A percentile compares a stretch with the other conserved stretches of the same genome.
Conservation (phyloP, 2,888 invertebrate species). For the Dinocampus coccinellae region DNA sequence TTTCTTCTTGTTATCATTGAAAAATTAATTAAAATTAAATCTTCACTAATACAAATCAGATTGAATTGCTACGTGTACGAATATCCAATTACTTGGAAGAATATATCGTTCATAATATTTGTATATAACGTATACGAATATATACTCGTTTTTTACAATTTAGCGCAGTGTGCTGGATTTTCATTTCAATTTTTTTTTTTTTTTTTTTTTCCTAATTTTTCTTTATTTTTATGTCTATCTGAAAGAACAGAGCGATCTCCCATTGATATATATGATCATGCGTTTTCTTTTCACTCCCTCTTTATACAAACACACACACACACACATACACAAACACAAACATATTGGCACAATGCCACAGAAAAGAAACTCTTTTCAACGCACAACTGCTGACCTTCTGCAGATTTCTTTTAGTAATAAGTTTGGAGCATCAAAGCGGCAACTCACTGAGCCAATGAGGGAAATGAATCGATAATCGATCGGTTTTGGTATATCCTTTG, state of each 20-base stretch:
- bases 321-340: neutral
- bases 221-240: neutral
- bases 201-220: neutral
- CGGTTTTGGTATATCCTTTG: conserved; percentile 4
- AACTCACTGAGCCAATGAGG: conserved; percentile 15
- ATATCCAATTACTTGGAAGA: conserved; percentile 13
- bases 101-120: conserved; percentile 21
- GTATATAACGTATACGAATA: neutral
- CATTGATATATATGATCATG: conserved; percentile 11
- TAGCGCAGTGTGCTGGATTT: neutral
- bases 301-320: neutral
- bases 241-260: neutral
- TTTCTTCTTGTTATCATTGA: neutral
- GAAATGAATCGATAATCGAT: conserved; percentile 30
- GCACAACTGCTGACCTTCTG: conserved; percentile 33
- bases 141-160: conserved; percentile 1
- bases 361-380: conserved; percentile 34
- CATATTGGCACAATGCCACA: conserved; percentile 32
- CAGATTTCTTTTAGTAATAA: conserved; percentile 31
- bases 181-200: neutral
- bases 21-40: conserved; percentile 18
- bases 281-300: neutral
- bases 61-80: neutral
- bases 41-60: neutral
- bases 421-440: conserved; percentile 28